phyloP scores from a whole-genome alignment of 2,113 vertebrate genomes.

The Chaenocephalus aceratus region DNA sequence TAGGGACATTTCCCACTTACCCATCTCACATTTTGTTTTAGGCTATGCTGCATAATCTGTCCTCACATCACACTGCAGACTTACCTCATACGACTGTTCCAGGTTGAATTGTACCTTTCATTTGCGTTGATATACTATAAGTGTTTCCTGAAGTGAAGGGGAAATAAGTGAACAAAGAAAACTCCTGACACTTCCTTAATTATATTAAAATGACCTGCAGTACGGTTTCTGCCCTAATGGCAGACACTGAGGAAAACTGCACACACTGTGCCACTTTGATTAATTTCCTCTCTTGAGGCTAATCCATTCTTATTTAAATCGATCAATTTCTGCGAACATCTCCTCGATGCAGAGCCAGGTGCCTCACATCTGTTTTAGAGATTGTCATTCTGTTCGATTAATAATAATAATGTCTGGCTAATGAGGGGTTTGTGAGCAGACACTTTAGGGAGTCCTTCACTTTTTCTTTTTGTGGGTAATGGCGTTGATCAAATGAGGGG shows the following conservation, averaged over 20 bases:
- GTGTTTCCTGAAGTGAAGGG: background rate
- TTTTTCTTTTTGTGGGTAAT: slow-evolving; percentile 32
- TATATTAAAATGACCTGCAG: slow-evolving; percentile 15
- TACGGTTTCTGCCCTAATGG: slow-evolving; percentile 8
- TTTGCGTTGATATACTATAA: background rate
- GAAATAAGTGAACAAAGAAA: slow-evolving; percentile 6
- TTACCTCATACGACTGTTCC: background rate
- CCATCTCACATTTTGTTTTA: slow-evolving; percentile 1
- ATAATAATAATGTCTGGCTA: slow-evolving; percentile 27
- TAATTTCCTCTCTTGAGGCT: slow-evolving; percentile 36
- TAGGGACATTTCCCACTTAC: slow-evolving; percentile 3
- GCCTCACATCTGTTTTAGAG: slow-evolving; percentile 35
- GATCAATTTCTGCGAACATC: slow-evolving; percentile 35
- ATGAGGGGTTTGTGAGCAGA: background rate
- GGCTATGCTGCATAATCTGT: background rate
- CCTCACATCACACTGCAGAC: background rate
- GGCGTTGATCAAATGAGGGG: slow-evolving; percentile 22
- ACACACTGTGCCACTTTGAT: slow-evolving; percentile 32
- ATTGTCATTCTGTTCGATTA: slow-evolving; percentile 23
- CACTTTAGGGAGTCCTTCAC: slow-evolving; percentile 25
- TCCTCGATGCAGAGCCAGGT: slow-evolving; percentile 26
- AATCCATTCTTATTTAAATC: slow-evolving; percentile 59
- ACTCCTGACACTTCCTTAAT: slow-evolving; percentile 10
- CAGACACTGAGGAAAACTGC: slow-evolving; percentile 10
- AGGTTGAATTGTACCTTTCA: background rate